phyloP scores from a whole-genome alignment of 2,888 invertebrate genomes.

The Drosophila macrospina region DNA sequence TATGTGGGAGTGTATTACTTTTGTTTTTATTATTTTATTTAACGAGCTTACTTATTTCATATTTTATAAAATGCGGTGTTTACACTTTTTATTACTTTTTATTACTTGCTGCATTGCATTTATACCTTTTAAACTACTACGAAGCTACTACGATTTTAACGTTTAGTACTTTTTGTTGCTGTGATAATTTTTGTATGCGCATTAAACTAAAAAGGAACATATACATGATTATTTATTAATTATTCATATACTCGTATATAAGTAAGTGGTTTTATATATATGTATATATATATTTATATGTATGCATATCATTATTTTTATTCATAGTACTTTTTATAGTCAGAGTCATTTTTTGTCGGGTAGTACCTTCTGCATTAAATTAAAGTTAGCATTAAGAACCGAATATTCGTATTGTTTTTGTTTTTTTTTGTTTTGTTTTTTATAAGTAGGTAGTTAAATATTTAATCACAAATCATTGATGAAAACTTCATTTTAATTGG shows the following conservation, averaged over 20 bases:
- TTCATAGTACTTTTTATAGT: conserved; percentile 76
- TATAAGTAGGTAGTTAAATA: conserved; percentile 71
- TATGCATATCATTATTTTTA: conserved; percentile 38
- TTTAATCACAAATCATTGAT: conserved; percentile 85
- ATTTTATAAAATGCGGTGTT: conserved; percentile 58
- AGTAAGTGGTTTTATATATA: conserved; percentile 31
- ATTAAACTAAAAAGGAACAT: conserved; percentile 83
- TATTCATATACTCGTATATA: conserved; percentile 49
- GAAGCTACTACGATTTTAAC: conserved; percentile 75
- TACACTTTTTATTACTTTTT: conserved; percentile 39
- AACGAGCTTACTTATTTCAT: conserved; percentile 50
- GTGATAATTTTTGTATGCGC: conserved; percentile 64
- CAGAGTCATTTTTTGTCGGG: conserved; percentile 75
- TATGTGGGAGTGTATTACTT: conserved; percentile 31
- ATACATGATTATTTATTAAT: conserved; percentile 76
- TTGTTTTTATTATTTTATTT: conserved; percentile 36
- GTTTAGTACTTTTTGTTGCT: conserved; percentile 55
- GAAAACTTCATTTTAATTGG: conserved; percentile 80
- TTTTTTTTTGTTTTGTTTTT: conserved; percentile 19
- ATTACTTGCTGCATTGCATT: conserved; percentile 48
- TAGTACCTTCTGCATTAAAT: conserved; percentile 61
- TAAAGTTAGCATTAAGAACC: conserved; percentile 69
- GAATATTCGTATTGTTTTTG: conserved; percentile 53
- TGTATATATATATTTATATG: conserved; percentile 48
- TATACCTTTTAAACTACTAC: conserved; percentile 61